These are phyloP conservation scores for Oeneis ivallda DNA, from an alignment of 2,888 invertebrate species.

Conservation along the genomic window DNA sequence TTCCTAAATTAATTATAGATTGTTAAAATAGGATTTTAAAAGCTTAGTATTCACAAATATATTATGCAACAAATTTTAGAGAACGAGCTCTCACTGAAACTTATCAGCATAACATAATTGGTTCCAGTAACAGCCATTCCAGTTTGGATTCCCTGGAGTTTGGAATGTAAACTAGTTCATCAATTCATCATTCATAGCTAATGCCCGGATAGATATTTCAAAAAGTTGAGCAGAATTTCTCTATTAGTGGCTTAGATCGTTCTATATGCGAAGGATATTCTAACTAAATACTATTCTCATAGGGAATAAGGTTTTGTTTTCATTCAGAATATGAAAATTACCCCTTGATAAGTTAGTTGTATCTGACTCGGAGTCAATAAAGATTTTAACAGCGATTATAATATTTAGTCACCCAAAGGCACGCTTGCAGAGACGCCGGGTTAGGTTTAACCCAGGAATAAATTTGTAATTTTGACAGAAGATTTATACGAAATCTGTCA, in stretches of 20 bases:
- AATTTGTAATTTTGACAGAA: no score
- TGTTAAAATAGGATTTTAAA: no score
- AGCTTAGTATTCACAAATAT: no score
- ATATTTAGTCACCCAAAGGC: no score
- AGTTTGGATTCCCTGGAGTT: conserved; percentile 1
- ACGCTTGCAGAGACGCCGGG: no score
- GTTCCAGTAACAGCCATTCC: conserved; percentile 2
- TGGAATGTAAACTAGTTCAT: conserved; percentile 18
- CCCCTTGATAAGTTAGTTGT: neutral
- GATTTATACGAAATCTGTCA: no score
- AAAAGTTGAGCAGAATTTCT: conserved; percentile 19
- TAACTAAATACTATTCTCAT: conserved; percentile 3
- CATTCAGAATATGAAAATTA: neutral
- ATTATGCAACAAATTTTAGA: neutral
- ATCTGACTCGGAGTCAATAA: no score
- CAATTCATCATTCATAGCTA: conserved; percentile 9
- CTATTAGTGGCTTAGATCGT: neutral
- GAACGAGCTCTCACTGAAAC: neutral
- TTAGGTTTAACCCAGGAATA: no score
- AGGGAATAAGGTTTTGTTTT: neutral
- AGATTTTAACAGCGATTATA: no score
- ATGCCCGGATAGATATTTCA: conserved; percentile 10
- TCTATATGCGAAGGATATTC: neutral
- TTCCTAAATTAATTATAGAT: no score
- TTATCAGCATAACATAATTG: neutral